phyloP scores from a whole-genome alignment of 2,888 invertebrate genomes.

The Chloromyia formosa region DNA sequence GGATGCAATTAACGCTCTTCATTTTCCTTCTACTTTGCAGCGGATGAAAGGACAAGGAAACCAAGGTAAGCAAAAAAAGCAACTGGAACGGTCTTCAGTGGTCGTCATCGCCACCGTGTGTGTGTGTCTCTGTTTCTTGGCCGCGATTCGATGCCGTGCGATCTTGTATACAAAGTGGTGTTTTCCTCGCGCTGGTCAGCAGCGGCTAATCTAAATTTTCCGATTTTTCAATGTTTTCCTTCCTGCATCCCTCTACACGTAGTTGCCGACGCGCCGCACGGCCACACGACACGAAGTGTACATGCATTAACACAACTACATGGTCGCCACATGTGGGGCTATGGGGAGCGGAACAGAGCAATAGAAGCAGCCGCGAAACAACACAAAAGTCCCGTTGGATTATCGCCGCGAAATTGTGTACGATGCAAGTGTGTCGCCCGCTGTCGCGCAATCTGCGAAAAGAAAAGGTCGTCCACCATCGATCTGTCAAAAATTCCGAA shows the following conservation, averaged over 20 bases:
- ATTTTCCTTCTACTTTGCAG: constrained; percentile 73
- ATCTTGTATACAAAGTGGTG: neutral
- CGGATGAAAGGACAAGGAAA: constrained; percentile 89
- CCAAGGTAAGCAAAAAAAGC: constrained; percentile 69
- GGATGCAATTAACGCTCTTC: constrained; percentile 52
- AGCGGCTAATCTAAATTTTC: constrained; percentile 12
- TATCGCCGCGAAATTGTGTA: constrained; percentile 1
- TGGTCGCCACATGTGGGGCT: constrained; percentile 8
- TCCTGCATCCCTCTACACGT: constrained; percentile 8
- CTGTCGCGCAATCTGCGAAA: constrained; percentile 17
- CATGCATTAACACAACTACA: constrained; percentile 26
- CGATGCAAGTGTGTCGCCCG: neutral
- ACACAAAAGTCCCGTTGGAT: constrained; percentile 42
- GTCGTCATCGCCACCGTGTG: neutral
- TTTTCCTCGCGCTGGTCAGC: neutral
- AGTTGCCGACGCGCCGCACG: constrained; percentile 1
- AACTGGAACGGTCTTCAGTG: too few species aligned
- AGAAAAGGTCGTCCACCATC: constrained; percentile 17
- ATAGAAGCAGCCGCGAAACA: neutral
- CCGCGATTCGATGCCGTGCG: neutral
- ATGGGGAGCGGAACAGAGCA: neutral
- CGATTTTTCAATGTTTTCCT: constrained; percentile 29
- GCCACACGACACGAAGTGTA: neutral
- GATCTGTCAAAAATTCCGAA: constrained; percentile 18
- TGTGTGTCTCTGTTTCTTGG: neutral